Evolutionary conservation across 2,113 vertebrate species (phyloP), one percentile per base, ranked within the genome.

Genomic region (Pionites leucogaster): DNA sequence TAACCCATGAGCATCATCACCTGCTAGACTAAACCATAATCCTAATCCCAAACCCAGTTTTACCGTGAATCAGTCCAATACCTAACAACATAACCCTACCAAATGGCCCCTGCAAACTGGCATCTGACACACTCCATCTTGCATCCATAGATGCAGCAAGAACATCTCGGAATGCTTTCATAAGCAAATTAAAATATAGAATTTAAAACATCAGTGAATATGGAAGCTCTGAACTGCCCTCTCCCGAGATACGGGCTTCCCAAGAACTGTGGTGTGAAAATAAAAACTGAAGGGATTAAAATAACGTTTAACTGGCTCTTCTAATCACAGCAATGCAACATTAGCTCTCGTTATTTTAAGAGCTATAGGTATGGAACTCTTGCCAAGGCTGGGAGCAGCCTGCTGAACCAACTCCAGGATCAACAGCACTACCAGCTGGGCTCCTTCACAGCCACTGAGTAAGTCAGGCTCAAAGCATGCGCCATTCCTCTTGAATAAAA

Each of bases 261-360:
- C 53, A 87, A 62, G 62, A 69, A 49, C 25, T 2, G 8, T 23
- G 31, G 41, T 42, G 28, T 89, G 74, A 94, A 93, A 95, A 93
- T 53, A 91, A 91, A 87, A 35, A 79, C 5, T 62, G 65, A 91
- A 86, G n/a, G 49, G 55, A 94, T 92, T 81, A 88, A 88, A 94
- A 82, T 65, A 86, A 93, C 18, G 12, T 75, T 86, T 70, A 84
- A 47, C 69, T 41, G 62, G 57, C 69, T 88, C 71, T 68, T 68
- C 65, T 79, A 49, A 89, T 76, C 52, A 92, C 44, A 86, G 49
- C 17, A 8, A 55, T 10, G 20, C 4, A 0, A 72, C 77, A 69
- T 82, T 35, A 79, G 71, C 83, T 59, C 67, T 72, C 1, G 1
- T 90, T 94, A 92, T 89, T 95, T 93, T 94, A 92, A 74, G 90